Base-by-base conservation (phyloP, 2,797 vertebrate species). In the Sylvia borin region DNA sequence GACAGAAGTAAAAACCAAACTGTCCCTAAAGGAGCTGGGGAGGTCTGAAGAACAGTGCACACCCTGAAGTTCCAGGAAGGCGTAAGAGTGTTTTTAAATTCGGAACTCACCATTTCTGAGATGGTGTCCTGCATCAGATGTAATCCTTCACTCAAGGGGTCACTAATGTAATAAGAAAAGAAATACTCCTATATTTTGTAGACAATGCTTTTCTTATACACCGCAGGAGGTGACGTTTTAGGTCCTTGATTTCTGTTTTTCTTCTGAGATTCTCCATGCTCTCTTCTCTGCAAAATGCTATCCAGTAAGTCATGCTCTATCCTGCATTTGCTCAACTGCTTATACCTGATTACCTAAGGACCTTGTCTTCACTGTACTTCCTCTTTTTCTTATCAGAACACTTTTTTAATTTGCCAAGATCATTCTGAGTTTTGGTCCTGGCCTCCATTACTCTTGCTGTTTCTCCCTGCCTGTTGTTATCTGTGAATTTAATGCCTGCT, bases 281-380 rank as follows among this genome's bases (percentile, higher is more conserved):
- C 12, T 93, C n/a, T 79, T n/a, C 70, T 88, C 51, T 85, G 32
- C 54, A 88, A 90, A 85, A 74, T 65, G 29, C 40, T 61, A 34
- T 13, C 45, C 5, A 13, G 25, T 5, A 36, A 85, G n/a, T 70
- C 34, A 54, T 31, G 48, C 21, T 77, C 34, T 2, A 2, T 43
- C 21, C 53, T 87, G 47, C 12, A 24, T 76, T 91, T 51, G 2
- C 58, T 68, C 18, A 3, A 20, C 53, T 31, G 4, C 36, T 81
- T 55, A n/a, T 29, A 65, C 13, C 36, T 45, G 12, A 54, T 60
- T 51, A 78, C 11, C 21, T 22, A 50, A 61, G 17, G 53, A 57
- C 40, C 20, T 81, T 58, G 53, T 80, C 34, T 77, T 67, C 55
- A 34, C 17, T 68, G 38, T 45, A 47, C 38, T 60, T 79, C 5